These are phyloP conservation scores for Leptinotarsa undecemlineata DNA, from an alignment of 1,140 invertebrate genomes.

Conservation along the genomic window DNA sequence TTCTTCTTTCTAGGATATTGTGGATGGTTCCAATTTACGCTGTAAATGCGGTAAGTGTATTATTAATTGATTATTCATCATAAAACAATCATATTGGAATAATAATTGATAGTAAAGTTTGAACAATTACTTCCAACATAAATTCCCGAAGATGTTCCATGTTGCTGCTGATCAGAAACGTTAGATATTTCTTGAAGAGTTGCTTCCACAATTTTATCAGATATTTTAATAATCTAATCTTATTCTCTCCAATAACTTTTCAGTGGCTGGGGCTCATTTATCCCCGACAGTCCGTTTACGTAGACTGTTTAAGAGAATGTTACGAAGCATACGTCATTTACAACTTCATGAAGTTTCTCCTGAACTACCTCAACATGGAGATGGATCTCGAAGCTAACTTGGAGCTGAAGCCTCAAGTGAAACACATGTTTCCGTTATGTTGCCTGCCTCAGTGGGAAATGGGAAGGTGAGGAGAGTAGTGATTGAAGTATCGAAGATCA, in stretches of 20 bases:
- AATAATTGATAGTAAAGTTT: too few species aligned
- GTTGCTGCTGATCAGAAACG: too few species aligned
- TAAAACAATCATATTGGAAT: too few species aligned
- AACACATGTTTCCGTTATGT: slow-evolving; percentile 84
- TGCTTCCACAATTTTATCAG: too few species aligned
- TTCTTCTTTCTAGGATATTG: slow-evolving; percentile 74
- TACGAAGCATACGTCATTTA: slow-evolving; percentile 98
- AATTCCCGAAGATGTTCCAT: too few species aligned
- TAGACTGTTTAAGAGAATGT: slow-evolving; percentile 91
- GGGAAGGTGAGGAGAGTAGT: slow-evolving; percentile 64
- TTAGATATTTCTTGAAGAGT: too few species aligned
- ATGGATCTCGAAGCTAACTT: slow-evolving; percentile 79
- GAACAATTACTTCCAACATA: too few species aligned
- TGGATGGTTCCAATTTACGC: slow-evolving; percentile 99
- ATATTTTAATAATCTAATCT: background rate
- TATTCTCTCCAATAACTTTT: slow-evolving; percentile 44
- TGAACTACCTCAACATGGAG: slow-evolving; percentile 87
- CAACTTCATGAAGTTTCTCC: slow-evolving; percentile 94
- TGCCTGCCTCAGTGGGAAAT: slow-evolving; percentile 85
- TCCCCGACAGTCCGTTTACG: slow-evolving; percentile 84
- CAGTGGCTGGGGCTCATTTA: slow-evolving; percentile 84
- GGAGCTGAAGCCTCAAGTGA: slow-evolving; percentile 81
- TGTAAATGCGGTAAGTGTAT: slow-evolving; percentile 81
- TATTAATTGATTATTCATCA: too few species aligned
- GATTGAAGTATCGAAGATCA: background rate